Evolutionary conservation across 2,797 vertebrate species (phyloP), one percentile per base, ranked within the genome.

Genomic region (Pseudomugil gertrudae): DNA sequence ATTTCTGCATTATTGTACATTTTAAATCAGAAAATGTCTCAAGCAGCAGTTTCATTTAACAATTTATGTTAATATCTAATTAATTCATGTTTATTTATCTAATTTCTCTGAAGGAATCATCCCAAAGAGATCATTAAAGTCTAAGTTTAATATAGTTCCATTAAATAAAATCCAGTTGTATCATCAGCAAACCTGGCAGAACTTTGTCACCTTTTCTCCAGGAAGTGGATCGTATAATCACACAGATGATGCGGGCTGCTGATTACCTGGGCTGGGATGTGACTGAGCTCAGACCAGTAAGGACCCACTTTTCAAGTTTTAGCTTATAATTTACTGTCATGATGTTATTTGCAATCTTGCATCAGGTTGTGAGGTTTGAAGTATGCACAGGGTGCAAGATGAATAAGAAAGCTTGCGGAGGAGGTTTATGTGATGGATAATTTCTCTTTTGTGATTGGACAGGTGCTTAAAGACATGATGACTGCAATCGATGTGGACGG

Each of bases 401-500:
- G 38, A 33, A 13, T 63, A 36, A 48, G 26, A 23, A 45, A 4
- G 3, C 23, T 52, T 14, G 0, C 15, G n/a, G 1, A 17, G 8
- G 19, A 51, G 8, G 13, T 57, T 32, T n/a, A 1, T 35, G 21
- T 19, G 0, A 61, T 36, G 17, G 40, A 66, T 59, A 5, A 47
- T 21, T 59, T 27, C 29, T 71, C 17, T 72, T 17, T 24, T 26
- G 7, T n/a, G 40, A 32, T 17, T 33, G 35, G 50, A 36, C 82
- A 98, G 96, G 95, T 96, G 68, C 93, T 97, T 23, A 90, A 95
- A 88, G 95, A 97, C 72, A 96, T 96, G 96, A 97, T 97, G 96
- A 92, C 88, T 43, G 95, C 95, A n/a, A 95, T 97, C 4, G 96
- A 98, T 67, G 93, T 92, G 15, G 96, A 98, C 0, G 79, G 84